Evolutionary conservation across 2,888 invertebrate species (phyloP).

Genomic region (Metellina segmentata): DNA sequence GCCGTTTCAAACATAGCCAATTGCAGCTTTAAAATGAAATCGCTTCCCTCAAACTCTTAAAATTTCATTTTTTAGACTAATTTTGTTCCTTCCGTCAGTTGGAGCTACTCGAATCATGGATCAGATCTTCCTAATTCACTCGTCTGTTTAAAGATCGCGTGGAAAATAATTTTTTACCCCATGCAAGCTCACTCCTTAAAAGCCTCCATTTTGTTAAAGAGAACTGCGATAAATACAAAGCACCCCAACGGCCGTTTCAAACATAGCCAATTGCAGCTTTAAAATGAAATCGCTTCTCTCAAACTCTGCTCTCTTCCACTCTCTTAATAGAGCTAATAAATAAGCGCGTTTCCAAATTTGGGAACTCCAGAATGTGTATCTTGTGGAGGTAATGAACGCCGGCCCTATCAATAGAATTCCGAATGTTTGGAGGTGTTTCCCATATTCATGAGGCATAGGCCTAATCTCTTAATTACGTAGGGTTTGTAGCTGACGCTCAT

Average conservation of each 20-base stretch:
- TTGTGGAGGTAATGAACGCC: slow-evolving; percentile 41
- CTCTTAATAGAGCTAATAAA: slow-evolving; percentile 47
- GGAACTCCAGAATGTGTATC: slow-evolving; percentile 47
- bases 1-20: too few species aligned
- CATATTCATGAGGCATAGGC: slow-evolving; percentile 67
- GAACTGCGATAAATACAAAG: background rate
- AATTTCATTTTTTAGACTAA: too few species aligned
- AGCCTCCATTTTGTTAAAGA: background rate
- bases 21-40: too few species aligned
- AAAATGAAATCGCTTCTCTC: slow-evolving; percentile 8
- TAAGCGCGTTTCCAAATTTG: slow-evolving; percentile 51
- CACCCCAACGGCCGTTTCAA: slow-evolving; percentile 23
- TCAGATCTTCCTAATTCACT: too few species aligned
- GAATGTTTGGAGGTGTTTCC: slow-evolving; percentile 64
- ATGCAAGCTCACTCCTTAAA: background rate
- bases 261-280: slow-evolving; percentile 36
- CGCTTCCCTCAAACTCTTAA: too few species aligned
- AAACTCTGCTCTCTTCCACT: background rate
- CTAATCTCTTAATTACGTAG: slow-evolving; percentile 62
- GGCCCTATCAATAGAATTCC: slow-evolving; percentile 48
- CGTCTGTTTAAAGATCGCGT: too few species aligned
- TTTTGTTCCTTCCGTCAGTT: too few species aligned
- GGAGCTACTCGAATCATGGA: too few species aligned
- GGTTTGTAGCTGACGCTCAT: slow-evolving; percentile 44
- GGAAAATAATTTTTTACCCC: too few species aligned